Conservation (phyloP, 1,140 invertebrate species). For the Drosophila arizonae region DNA sequence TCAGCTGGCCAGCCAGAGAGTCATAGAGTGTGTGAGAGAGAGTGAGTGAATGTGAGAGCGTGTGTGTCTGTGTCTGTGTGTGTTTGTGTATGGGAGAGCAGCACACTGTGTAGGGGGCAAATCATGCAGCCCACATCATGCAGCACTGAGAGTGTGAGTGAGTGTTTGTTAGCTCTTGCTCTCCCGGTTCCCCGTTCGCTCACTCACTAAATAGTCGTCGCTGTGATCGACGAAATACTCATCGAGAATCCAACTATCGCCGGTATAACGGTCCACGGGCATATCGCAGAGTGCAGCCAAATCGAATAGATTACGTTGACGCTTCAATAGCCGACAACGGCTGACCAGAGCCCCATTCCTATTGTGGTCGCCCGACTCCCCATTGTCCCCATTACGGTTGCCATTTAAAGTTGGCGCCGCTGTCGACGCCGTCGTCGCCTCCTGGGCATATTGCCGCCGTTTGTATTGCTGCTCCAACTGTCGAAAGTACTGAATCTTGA, state of each 20-base stretch:
- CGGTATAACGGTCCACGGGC: conserved; percentile 61
- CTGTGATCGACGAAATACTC: conserved; percentile 76
- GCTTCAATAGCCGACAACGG: conserved; percentile 57
- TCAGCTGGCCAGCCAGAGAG: conserved; percentile 45
- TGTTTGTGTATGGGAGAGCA: neutral
- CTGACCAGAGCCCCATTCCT: conserved; percentile 24
- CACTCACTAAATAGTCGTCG: conserved; percentile 77
- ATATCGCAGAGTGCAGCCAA: conserved; percentile 72
- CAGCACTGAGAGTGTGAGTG: neutral
- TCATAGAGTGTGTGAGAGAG: neutral
- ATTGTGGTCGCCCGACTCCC: conserved; percentile 16
- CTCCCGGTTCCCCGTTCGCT: neutral
- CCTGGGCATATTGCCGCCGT: conserved; percentile 41
- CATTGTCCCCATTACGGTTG: neutral
- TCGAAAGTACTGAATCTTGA: conserved; percentile 78
- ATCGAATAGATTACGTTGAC: conserved; percentile 75
- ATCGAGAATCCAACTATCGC: conserved; percentile 75
- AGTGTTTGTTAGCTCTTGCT: neutral
- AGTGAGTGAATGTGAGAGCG: conserved; percentile 4
- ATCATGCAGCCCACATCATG: neutral
- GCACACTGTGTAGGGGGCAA: neutral
- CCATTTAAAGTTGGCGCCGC: conserved; percentile 38
- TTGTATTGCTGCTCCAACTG: conserved; percentile 62
- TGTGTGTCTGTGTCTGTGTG: neutral
- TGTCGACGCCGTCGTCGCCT: neutral